Evolutionary conservation across 30 jellyfish, hydroid and myxozoan species (phyloP).

Genomic region (Chrysaora quinquecirrha): DNA sequence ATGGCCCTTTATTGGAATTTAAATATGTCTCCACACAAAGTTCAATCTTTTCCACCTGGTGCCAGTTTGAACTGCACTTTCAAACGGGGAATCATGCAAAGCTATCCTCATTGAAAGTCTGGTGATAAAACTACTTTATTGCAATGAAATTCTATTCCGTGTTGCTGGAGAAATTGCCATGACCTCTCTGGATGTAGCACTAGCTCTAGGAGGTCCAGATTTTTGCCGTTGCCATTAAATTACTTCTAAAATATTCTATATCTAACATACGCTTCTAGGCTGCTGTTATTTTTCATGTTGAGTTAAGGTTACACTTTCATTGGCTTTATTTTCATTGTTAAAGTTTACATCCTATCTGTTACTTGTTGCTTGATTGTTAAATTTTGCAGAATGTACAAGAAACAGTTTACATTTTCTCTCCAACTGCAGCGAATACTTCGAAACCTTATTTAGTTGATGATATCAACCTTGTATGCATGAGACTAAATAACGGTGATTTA

Average conservation of each 20-base stretch:
- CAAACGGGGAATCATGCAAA: background rate
- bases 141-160: background rate
- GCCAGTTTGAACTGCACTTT: background rate
- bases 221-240: too few relatives aligned
- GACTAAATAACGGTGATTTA: background rate
- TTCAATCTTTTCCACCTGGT: background rate
- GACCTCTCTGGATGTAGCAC: conserved; percentile 19
- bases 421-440: too few relatives aligned
- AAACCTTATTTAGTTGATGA: conserved; percentile 21
- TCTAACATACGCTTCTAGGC: too few relatives aligned
- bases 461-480: conserved; percentile 38
- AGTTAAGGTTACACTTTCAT: too few relatives aligned
- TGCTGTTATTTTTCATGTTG: too few relatives aligned
- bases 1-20: background rate
- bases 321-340: too few relatives aligned
- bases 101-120: background rate
- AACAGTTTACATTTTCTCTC: too few relatives aligned
- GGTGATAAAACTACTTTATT: background rate
- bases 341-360: too few relatives aligned
- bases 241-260: too few relatives aligned
- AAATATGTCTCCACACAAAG: background rate
- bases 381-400: too few relatives aligned
- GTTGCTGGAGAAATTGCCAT: conserved; percentile 16
- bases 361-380: too few relatives aligned
- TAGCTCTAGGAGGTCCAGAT: conserved; percentile 15